Base-by-base conservation (phyloP, 2,888 invertebrate species). In the Ormyrus thymus region DNA sequence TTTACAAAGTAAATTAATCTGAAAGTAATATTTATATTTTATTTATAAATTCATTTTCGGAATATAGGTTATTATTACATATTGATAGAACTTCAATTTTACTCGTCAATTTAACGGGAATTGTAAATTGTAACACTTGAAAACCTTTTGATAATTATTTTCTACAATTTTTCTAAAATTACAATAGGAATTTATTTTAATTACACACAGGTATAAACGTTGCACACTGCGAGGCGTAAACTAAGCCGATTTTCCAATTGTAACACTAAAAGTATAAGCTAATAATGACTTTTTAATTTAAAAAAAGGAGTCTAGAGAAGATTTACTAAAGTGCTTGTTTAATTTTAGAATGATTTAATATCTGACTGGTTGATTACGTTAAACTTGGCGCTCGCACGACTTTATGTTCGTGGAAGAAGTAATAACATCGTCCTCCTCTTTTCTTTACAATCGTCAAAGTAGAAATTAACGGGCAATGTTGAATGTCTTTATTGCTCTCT, bases 291-390 rank as follows among this genome's bases (percentile, higher is more conserved):
- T n/a, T 55, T 15, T 13, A 13, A 29, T 29, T 29, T 29, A 48
- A 59, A 59, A n/a, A 65, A 75, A 55, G 61, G 55, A 68, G 53
- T 6, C n/a, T 61, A 75, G 53, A 51, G 68, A 46, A 61, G 55
- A 68, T 13, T 13, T 13, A 13, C 11, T 68, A 65, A 72, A 55
- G 61, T 62, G 50, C 55, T 48, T 29, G 48, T 6, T 13, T 56
- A 68, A 76, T 48, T 80, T 75, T 79, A 71, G 51, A 70, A 76
- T 68, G 75, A 76, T 76, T 69, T 65, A 76, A 73, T 13, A 59
- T 58, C n/a, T 62, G 29, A 53, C 29, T 8, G n/a, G 79, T 56
- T 50, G 65, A 74, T 80, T 77, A 65, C 72, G 70, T 75, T 55
- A 78, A 78, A 71, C 56, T 75, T 80, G 78, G 75, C 78, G 15